Evolutionary conservation across 2,888 invertebrate species (phyloP).

Genomic region (Eurytoma adleriae): DNA sequence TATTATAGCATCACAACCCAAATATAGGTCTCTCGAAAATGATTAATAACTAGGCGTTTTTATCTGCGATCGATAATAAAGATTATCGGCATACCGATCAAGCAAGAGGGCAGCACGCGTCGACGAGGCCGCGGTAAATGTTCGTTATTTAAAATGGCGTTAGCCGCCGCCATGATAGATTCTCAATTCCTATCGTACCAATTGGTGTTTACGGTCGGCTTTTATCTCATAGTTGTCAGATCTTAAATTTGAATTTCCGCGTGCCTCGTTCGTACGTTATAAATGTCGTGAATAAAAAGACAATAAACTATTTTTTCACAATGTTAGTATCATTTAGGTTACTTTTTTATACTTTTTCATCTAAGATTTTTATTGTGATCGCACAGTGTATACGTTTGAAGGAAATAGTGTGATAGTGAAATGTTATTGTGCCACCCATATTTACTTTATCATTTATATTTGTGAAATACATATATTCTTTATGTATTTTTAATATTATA

Average conservation of each 20-base stretch:
- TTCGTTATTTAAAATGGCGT: conserved; percentile 15
- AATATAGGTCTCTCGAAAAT: no score
- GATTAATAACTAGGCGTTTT: no score
- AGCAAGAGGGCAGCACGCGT: conserved; percentile 16
- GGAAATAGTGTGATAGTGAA: background rate
- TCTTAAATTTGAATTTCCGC: conserved; percentile 46
- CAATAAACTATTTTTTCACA: background rate
- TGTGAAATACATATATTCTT: background rate
- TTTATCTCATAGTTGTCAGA: conserved; percentile 24
- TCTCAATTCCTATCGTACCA: background rate
- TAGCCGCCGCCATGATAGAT: conserved; percentile 9
- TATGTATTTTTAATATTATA: background rate
- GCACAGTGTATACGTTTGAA: background rate
- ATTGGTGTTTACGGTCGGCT: background rate
- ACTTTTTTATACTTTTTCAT: background rate
- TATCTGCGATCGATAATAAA: conserved; percentile 4
- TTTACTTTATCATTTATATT: background rate
- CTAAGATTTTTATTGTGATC: background rate
- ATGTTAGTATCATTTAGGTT: conserved; percentile 39
- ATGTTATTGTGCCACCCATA: background rate
- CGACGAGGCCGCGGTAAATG: background rate
- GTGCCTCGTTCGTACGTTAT: conserved; percentile 30
- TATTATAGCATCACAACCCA: no score
- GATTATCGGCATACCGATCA: background rate
- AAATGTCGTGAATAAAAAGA: conserved; percentile 37